Conservation (phyloP, 2,113 vertebrate genomes). For the Stigmatopora nigra region DNA sequence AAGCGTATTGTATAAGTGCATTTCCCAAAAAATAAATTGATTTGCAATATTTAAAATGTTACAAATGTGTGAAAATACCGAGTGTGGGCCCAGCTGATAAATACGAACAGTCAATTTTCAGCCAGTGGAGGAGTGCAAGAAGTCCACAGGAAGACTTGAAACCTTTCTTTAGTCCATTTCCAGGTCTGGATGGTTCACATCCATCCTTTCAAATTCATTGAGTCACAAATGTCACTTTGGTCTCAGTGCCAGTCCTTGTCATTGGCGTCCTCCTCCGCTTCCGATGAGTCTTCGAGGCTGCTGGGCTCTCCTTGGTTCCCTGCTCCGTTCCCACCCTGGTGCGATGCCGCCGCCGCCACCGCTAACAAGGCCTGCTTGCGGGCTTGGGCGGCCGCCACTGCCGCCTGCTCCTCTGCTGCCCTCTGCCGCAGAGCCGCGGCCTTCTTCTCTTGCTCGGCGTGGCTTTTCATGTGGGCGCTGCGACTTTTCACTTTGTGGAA, state of each 20-base stretch:
- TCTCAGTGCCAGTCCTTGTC: slow-evolving; percentile 71
- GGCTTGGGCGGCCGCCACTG: slow-evolving; percentile 36
- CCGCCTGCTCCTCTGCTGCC: slow-evolving; percentile 72
- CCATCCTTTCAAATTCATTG: slow-evolving; percentile 8
- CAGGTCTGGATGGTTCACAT: slow-evolving; percentile 9
- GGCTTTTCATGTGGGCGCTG: slow-evolving; percentile 98
- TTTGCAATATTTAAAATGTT: slow-evolving; percentile 44
- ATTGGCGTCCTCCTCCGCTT: slow-evolving; percentile 70
- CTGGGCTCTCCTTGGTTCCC: slow-evolving; percentile 48
- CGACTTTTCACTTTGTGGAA: slow-evolving; percentile 97
- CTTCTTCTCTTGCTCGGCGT: slow-evolving; percentile 95
- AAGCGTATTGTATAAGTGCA: slow-evolving; percentile 41
- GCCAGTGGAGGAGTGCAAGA: slow-evolving; percentile 23
- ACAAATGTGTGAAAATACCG: slow-evolving; percentile 33
- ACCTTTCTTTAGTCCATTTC: slow-evolving; percentile 23
- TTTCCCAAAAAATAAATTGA: slow-evolving; percentile 50
- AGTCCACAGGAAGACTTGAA: slow-evolving; percentile 38
- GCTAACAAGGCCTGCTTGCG: slow-evolving; percentile 30
- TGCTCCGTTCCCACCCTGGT: slow-evolving; percentile 39
- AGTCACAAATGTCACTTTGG: not conserved
- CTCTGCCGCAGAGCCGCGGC: slow-evolving; percentile 79
- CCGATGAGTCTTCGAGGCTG: slow-evolving; percentile 66
- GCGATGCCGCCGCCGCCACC: not conserved
- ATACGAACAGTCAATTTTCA: slow-evolving; percentile 3
- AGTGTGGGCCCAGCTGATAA: slow-evolving; percentile 29